Evolutionary conservation across 2,888 invertebrate genomes (phyloP), one percentile per base, ranked within the genome.

Genomic region (Deilephila elpenor): DNA sequence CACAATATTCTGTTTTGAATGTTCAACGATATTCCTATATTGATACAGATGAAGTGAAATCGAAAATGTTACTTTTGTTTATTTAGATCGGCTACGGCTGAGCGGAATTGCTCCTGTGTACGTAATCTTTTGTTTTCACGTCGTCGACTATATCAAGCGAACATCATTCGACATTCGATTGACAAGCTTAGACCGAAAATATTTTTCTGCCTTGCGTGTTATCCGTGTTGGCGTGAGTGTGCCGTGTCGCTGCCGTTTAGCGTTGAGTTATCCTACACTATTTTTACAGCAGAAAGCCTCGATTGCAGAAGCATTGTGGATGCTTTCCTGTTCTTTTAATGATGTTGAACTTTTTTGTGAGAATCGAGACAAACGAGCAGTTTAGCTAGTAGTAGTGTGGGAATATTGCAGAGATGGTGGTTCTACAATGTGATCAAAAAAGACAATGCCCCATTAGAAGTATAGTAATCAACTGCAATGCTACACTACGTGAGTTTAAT

Each of bases 181-280:
- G 74, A 71, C 71, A 74, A 74, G 64, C 60, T 71, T 74, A 71
- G 59, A 64, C 71, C 71, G 71, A 71, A 71, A 70, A 62, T 64
- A 71, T 74, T 74, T 74, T 74, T 67, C 71, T 60, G 19, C 34
- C 60, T 20, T n/a, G 71, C 74, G 75, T 78, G 74, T 75, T 71
- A 74, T 75, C 51, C 71, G 75, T 74, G 76, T 77, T 64, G 59
- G 74, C 71, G 74, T 74, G 74, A 74, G 32, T 73, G 73, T 71
- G 25, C 19, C 25, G 59, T 20, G 61, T 73, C 73, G 60, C 37
- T 62, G 72, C 74, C 76, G 74, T 74, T 74, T 77, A 32, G 25
- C 20, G 25, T 19, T n/a, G n/a, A 56, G 67, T 59, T 59, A 25
- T 37, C 59, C 11, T 73, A 44, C 34, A 62, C 56, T 72, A 64